Evolutionary conservation across 2,888 invertebrate species (phyloP).

Genomic region (Notodonta ziczac): DNA sequence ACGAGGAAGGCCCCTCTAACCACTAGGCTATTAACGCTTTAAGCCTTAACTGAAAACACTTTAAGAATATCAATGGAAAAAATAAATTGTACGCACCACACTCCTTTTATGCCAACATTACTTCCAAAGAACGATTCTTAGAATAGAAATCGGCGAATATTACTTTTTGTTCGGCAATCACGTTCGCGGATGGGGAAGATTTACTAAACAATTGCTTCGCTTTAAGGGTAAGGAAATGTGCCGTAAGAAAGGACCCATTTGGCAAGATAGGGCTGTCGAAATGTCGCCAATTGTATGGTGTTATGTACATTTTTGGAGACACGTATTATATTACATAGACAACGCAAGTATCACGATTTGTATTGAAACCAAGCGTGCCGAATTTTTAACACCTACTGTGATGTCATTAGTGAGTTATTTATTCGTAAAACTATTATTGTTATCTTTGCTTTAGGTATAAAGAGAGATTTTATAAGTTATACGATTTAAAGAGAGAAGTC

Average conservation of each 20-base stretch:
- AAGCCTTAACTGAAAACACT: background rate
- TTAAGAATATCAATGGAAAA: background rate
- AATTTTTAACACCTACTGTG: too few species aligned
- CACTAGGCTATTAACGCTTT: too few species aligned
- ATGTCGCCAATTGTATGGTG: background rate
- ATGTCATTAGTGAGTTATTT: too few species aligned
- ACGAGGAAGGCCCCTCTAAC: too few species aligned
- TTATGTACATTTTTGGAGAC: background rate
- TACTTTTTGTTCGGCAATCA: constrained; percentile 30
- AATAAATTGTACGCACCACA: background rate
- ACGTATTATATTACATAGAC: too few species aligned
- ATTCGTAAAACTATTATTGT: too few species aligned
- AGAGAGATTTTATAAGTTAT: too few species aligned
- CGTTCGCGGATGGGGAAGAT: constrained; percentile 21
- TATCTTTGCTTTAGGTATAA: too few species aligned
- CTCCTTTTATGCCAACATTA: constrained; percentile 1
- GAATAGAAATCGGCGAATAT: constrained; percentile 20
- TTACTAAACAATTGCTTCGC: constrained; percentile 29
- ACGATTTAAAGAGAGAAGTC: too few species aligned
- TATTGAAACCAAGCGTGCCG: too few species aligned
- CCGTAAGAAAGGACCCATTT: constrained; percentile 15
- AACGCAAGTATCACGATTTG: too few species aligned
- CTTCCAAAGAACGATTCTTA: constrained; percentile 15
- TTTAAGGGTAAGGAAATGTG: constrained; percentile 19
- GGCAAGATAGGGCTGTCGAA: constrained; percentile 16